Percentiles rank a stretch among this genome's conserved stretches.
These are phyloP conservation scores for Nemoura dubitans DNA, from an alignment of 2,888 invertebrate genomes.

Conservation along the genomic window DNA sequence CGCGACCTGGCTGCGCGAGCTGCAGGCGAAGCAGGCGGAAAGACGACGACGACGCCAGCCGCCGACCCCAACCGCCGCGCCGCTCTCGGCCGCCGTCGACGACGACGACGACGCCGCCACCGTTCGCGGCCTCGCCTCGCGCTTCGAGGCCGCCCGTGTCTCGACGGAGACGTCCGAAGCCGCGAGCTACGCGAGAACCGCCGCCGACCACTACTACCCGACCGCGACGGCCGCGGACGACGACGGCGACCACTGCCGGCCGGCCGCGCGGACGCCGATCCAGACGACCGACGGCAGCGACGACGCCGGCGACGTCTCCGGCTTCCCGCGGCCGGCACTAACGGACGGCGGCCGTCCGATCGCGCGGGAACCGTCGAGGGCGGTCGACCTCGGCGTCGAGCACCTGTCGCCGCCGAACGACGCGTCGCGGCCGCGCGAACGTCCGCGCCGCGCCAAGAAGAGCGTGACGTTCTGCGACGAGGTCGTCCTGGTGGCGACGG, in stretches of 20 bases:
- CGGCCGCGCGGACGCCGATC: neutral
- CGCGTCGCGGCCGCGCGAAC: constrained; percentile 54
- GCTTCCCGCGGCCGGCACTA: no score
- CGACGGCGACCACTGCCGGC: neutral
- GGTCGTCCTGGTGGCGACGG: constrained; percentile 90
- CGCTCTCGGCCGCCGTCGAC: constrained; percentile 52
- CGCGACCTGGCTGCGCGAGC: constrained; percentile 78
- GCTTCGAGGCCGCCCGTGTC: constrained; percentile 75
- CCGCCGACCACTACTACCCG: neutral
- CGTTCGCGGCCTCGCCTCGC: constrained; percentile 83
- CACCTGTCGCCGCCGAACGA: neutral
- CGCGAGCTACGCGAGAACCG: no score
- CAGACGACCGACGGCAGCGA: neutral
- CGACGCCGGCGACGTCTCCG: neutral
- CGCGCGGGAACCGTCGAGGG: neutral
- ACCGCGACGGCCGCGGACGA: neutral
- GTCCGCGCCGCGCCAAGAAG: constrained; percentile 77
- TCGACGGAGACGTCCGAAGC: constrained; percentile 45
- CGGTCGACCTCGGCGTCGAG: neutral
- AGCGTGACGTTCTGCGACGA: constrained; percentile 95
- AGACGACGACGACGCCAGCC: constrained; percentile 66
- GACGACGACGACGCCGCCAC: constrained; percentile 58
- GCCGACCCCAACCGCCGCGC: constrained; percentile 57
- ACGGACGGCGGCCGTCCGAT: no score
- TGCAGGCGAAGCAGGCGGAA: constrained; percentile 81